A percentile compares a stretch with the other conserved stretches of the same genome.
Evolutionary conservation across 2,888 invertebrate species (phyloP).

Genomic region (Nipponacmea schrenckii): DNA sequence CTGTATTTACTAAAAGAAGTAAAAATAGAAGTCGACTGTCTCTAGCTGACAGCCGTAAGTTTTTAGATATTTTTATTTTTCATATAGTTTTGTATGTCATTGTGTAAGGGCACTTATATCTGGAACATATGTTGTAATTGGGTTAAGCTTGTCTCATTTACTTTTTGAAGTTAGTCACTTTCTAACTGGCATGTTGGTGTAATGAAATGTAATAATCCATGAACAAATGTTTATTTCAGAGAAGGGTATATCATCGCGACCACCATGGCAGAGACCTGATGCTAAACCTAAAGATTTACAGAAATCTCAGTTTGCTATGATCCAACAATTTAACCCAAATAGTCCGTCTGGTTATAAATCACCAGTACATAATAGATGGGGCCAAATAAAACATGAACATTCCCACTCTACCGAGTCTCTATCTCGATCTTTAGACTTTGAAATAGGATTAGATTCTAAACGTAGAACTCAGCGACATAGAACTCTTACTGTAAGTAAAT

Average conservation of each 20-base stretch:
- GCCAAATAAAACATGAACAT: constrained; percentile 43
- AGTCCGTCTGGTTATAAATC: constrained; percentile 56
- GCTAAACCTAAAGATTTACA: constrained; percentile 59
- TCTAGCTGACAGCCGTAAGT: constrained; percentile 30
- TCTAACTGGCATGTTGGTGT: too few relatives aligned
- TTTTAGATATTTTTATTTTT: too few relatives aligned
- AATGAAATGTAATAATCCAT: neutral
- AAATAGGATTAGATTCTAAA: constrained; percentile 48
- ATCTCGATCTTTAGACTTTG: constrained; percentile 44
- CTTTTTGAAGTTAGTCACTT: neutral
- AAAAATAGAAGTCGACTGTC: constrained; percentile 26
- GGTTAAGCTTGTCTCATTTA: neutral
- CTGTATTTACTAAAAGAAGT: constrained; percentile 18
- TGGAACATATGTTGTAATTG: too few relatives aligned
- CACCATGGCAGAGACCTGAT: constrained; percentile 61
- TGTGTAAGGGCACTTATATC: too few relatives aligned
- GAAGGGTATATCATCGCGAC: constrained; percentile 33
- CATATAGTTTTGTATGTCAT: too few relatives aligned
- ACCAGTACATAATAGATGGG: constrained; percentile 58
- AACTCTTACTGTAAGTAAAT: constrained; percentile 44
- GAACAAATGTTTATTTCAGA: constrained; percentile 11
- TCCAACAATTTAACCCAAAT: constrained; percentile 59
- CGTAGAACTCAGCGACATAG: constrained; percentile 47
- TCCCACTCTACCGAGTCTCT: constrained; percentile 30
- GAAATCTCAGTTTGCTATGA: constrained; percentile 50